Percentiles rank a stretch among this genome's conserved stretches.
phyloP scores from a whole-genome alignment of 2,888 invertebrate species.

The Sicus ferrugineus region DNA sequence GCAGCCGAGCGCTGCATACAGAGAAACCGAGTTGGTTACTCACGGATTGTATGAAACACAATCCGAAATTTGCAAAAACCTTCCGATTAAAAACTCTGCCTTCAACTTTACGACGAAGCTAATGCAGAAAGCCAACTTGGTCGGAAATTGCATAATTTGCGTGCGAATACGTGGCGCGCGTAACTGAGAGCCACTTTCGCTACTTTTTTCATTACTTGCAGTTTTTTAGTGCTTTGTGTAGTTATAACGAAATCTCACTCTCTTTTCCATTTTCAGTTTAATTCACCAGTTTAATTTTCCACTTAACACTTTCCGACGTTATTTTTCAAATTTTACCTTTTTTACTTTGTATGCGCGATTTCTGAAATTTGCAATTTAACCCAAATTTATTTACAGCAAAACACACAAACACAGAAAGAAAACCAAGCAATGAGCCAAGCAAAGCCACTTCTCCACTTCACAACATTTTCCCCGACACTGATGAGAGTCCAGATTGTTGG shows the following conservation, averaged over 20 bases:
- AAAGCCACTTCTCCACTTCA: conserved; percentile 47
- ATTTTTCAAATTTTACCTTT: conserved; percentile 10
- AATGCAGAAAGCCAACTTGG: neutral
- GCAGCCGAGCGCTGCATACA: too few relatives aligned
- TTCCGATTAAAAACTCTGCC: too few relatives aligned
- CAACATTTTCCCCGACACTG: conserved; percentile 55
- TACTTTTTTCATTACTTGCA: neutral
- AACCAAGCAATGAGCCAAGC: conserved; percentile 3
- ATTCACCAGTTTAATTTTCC: neutral
- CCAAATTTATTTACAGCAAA: conserved; percentile 19
- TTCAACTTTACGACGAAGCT: neutral
- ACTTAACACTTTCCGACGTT: neutral
- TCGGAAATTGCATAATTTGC: conserved; percentile 20
- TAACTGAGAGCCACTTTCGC: neutral
- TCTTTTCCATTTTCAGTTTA: neutral
- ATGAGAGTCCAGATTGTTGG: too few relatives aligned
- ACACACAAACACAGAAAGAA: conserved; percentile 26
- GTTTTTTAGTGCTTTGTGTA: neutral
- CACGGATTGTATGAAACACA: neutral
- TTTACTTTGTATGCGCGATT: neutral
- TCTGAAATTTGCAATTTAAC: conserved; percentile 23
- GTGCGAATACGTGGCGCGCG: conserved; percentile 25
- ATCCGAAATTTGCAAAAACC: neutral
- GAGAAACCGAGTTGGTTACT: too few relatives aligned
- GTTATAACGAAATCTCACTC: too few relatives aligned